phyloP scores from a whole-genome alignment of 2,888 invertebrate species.

The Epinotia bilunana region DNA sequence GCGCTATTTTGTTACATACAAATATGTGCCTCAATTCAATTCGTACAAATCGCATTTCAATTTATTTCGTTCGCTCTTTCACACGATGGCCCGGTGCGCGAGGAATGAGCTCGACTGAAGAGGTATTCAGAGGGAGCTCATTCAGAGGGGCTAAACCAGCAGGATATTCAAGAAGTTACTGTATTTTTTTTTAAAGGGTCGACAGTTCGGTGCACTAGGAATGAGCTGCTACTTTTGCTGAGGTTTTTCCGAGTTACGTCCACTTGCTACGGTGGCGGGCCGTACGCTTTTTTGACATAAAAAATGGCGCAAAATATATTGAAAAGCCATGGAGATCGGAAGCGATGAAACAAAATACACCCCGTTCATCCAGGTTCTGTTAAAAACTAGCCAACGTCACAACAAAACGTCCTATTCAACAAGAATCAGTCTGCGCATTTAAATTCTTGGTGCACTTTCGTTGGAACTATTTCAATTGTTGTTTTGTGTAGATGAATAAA shows the following conservation, averaged over 20 bases:
- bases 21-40: not conserved
- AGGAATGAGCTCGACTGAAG: not conserved
- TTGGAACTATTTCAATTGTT: conserved; percentile 35
- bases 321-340: not conserved
- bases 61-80: not conserved
- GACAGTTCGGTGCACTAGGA: too few species aligned
- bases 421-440: conserved; percentile 43
- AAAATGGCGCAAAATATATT: not conserved
- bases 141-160: too few species aligned
- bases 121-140: too few species aligned
- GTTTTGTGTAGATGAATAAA: conserved; percentile 34
- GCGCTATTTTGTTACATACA: conserved; percentile 6
- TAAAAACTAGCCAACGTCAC: conserved; percentile 28
- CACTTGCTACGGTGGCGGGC: too few species aligned
- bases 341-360: not conserved
- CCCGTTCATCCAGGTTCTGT: not conserved
- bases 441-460: conserved; percentile 43
- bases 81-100: not conserved
- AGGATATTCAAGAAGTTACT: too few species aligned
- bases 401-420: conserved; percentile 30
- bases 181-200: too few species aligned
- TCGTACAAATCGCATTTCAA: not conserved
- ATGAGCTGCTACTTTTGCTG: too few species aligned
- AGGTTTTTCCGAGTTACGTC: too few species aligned
- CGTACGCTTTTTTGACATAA: too few species aligned